Conservation (phyloP, 2,797 vertebrate genomes). For the Naso thynnoides region DNA sequence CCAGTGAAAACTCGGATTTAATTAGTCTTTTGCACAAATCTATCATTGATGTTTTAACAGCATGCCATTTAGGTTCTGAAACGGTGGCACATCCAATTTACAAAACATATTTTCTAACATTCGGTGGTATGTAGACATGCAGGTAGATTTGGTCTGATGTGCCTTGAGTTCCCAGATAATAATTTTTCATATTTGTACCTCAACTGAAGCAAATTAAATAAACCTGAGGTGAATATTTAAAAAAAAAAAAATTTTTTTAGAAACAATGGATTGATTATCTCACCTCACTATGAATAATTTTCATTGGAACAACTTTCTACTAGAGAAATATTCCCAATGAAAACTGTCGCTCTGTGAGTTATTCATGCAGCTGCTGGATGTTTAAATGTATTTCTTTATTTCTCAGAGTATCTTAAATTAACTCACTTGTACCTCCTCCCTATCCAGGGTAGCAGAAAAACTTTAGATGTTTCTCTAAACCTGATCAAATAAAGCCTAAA, state of each 20-base stretch:
- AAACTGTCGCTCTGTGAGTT: neutral
- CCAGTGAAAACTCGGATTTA: conserved; percentile 8
- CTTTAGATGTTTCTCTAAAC: neutral
- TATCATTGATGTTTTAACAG: neutral
- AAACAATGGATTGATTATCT: neutral
- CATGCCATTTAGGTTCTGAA: neutral
- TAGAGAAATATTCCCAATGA: neutral
- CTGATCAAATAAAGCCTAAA: neutral
- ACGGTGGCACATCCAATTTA: neutral
- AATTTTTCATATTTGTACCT: neutral
- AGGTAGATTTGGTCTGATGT: neutral
- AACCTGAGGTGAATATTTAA: no score
- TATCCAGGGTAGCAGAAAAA: neutral
- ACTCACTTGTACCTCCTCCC: neutral
- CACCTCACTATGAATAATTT: neutral
- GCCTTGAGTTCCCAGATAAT: neutral
- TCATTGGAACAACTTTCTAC: neutral
- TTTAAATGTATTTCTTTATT: neutral
- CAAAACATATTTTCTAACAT: neutral
- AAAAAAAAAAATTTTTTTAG: neutral
- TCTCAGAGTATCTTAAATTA: neutral
- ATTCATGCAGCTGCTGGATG: neutral
- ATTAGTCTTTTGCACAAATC: conserved; percentile 11
- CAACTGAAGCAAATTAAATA: rapidly evolving
- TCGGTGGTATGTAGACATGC: neutral